phyloP scores from a whole-genome alignment of 30 jellyfish, hydroid and myxozoan species.

The Aurelia sp. region DNA sequence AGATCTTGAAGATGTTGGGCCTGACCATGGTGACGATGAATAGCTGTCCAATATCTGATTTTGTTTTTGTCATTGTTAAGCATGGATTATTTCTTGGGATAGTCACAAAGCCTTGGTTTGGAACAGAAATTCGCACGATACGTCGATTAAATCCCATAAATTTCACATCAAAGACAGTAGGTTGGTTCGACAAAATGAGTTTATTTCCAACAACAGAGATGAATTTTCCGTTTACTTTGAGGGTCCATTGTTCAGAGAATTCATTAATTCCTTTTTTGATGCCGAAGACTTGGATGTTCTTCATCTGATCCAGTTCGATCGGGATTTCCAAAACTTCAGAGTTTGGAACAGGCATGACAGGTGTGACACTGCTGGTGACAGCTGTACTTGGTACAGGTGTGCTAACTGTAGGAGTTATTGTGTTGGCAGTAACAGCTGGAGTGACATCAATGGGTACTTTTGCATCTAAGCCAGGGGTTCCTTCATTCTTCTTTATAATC shows the following conservation, averaged over 20 bases:
- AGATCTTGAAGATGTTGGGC: constrained; percentile 34
- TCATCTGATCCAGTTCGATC: constrained; percentile 54
- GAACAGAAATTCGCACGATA: constrained; percentile 36
- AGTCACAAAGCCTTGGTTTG: constrained; percentile 47
- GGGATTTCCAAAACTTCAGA: constrained; percentile 15
- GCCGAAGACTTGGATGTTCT: constrained; percentile 39
- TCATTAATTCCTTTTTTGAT: neutral
- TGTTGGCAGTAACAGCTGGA: too few relatives aligned
- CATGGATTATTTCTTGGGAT: constrained; percentile 32
- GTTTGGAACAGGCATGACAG: too few relatives aligned
- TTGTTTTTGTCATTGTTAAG: constrained; percentile 4
- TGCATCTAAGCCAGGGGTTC: neutral
- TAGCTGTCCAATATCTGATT: neutral
- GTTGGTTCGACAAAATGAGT: constrained; percentile 41
- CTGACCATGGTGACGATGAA: constrained; percentile 47
- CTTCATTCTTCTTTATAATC: neutral
- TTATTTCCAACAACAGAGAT: constrained; percentile 24
- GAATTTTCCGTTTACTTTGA: constrained; percentile 63
- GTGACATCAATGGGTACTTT: neutral
- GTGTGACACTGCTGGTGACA: too few relatives aligned
- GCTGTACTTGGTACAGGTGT: too few relatives aligned
- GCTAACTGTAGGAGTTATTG: too few relatives aligned
- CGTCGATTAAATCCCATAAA: constrained; percentile 63
- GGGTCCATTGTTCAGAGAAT: constrained; percentile 58
- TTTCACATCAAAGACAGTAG: constrained; percentile 46